Base-by-base conservation (phyloP, 2,113 vertebrate species). In the Myiozetetes cayanensis region DNA sequence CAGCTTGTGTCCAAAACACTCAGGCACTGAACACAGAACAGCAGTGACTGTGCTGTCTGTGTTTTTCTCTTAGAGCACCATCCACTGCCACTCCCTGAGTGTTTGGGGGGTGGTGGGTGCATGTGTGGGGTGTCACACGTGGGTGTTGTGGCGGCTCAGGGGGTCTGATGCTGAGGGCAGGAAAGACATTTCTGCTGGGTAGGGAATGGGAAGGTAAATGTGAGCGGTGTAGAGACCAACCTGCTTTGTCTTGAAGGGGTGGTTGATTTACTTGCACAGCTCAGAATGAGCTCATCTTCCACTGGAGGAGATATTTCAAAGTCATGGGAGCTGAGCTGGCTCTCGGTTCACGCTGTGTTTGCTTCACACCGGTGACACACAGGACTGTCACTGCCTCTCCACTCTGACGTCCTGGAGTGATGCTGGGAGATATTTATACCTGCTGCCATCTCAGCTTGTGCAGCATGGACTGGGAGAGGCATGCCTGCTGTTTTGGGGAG, bases 271-370 rank as follows among this genome's bases (percentile, higher is more conserved):
- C 15, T 46, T 65, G 74, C 3, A 1, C 12, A 55, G 71, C 50
- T 68, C 33, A 50, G 53, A 30, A 68, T 8, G 68, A 73, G 27
- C 22, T 73, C 6, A 11, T 39, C 22, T 78, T 73, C 55, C 25
- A 2, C 63, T 27, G 59, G 16, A 70, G 41, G 8, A 59, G n/a
- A 7, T 39, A 12, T 13, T 75, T 33, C 35, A 50, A 47, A 83
- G 27, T 5, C 14, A 14, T 5, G 30, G 62, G 33, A 47, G 20
- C 33, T 67, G 12, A 31, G 44, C 6, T 13, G 24, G 43, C 39
- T 75, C 53, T 65, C 22, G 14, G 7, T 27, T 74, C 6, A 1
- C 1, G 0, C 28, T 28, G 2, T n/a, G 4, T 33, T 3, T 0
- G 3, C 55, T 70, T 70, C 2, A 1, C 14, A 23, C 14, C 10